A percentile compares a stretch with the other conserved stretches of the same genome.
Conservation (phyloP, 2,888 invertebrate species). For the Tinea pellionella region DNA sequence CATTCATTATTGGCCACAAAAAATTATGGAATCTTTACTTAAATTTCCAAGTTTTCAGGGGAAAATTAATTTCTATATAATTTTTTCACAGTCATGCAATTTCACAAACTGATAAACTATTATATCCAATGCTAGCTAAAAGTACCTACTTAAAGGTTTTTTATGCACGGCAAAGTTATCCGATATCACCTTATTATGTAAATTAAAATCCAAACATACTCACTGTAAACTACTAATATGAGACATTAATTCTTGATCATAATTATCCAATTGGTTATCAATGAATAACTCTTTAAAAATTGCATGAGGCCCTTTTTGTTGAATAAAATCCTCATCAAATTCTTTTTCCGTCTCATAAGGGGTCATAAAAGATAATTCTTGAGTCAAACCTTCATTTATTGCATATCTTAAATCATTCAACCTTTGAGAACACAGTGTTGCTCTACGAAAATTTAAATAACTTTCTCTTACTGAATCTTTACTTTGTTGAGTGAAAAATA, state of each 20-base stretch:
- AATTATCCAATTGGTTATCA: conserved; percentile 50
- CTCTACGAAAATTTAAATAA: conserved; percentile 59
- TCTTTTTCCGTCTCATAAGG: conserved; percentile 13
- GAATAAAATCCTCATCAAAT: conserved; percentile 20
- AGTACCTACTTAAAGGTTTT: too few relatives aligned
- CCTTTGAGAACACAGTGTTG: conserved; percentile 56
- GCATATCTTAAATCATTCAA: conserved; percentile 57
- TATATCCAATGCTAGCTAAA: too few relatives aligned
- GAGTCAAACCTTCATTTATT: conserved; percentile 57
- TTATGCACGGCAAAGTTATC: too few relatives aligned
- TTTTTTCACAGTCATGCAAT: too few relatives aligned
- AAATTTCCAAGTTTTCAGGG: too few relatives aligned
- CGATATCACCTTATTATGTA: too few relatives aligned
- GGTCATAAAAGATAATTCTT: conserved; percentile 42
- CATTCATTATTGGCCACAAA: too few relatives aligned
- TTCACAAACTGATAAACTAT: too few relatives aligned
- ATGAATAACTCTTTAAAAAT: conserved; percentile 54
- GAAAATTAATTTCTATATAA: too few relatives aligned
- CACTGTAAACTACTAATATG: conserved; percentile 53
- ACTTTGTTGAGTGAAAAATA: conserved; percentile 37
- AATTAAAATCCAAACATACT: conserved; percentile 26
- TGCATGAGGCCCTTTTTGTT: conserved; percentile 49
- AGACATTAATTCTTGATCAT: conserved; percentile 52
- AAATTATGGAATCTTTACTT: too few relatives aligned
- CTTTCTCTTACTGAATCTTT: conserved; percentile 56